Evolutionary conservation across 1,140 invertebrate genomes (phyloP).

Genomic region (Pseudomyrmex dendroicus): DNA sequence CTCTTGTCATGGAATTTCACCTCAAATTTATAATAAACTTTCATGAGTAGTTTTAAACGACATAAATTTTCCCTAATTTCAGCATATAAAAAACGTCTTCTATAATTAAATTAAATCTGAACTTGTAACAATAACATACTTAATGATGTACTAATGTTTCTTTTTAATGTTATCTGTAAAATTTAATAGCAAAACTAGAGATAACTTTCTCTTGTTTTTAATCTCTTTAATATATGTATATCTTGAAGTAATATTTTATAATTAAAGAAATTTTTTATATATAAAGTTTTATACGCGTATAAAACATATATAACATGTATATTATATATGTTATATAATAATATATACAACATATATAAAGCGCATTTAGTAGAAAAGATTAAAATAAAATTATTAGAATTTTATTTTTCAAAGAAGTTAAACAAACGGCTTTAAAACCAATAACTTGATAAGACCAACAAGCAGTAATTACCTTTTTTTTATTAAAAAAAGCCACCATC

Average conservation of each 20-base stretch:
- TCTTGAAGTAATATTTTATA: background rate
- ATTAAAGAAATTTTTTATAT: background rate
- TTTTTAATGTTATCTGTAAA: background rate
- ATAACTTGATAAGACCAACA: no score
- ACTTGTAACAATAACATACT: background rate
- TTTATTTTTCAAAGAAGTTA: background rate
- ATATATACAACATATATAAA: no score
- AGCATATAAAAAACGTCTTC: background rate
- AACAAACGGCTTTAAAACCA: no score
- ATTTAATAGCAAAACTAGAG: background rate
- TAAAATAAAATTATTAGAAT: background rate
- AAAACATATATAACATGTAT: no score
- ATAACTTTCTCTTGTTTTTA: background rate
- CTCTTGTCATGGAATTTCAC: background rate
- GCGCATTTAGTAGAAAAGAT: background rate
- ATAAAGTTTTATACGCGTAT: no score
- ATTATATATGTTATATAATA: no score
- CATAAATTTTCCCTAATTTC: slow-evolving; percentile 15
- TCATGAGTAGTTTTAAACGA: slow-evolving; percentile 13
- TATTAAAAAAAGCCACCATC: no score
- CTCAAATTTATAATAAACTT: slow-evolving; percentile 16
- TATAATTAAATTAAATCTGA: background rate
- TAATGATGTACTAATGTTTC: no score
- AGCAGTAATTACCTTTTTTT: no score
- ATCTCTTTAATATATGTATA: no score